A percentile compares a stretch with the other conserved stretches of the same genome.
Conservation (phyloP, 1,140 invertebrate species). For the Amphibalanus amphitrite region DNA sequence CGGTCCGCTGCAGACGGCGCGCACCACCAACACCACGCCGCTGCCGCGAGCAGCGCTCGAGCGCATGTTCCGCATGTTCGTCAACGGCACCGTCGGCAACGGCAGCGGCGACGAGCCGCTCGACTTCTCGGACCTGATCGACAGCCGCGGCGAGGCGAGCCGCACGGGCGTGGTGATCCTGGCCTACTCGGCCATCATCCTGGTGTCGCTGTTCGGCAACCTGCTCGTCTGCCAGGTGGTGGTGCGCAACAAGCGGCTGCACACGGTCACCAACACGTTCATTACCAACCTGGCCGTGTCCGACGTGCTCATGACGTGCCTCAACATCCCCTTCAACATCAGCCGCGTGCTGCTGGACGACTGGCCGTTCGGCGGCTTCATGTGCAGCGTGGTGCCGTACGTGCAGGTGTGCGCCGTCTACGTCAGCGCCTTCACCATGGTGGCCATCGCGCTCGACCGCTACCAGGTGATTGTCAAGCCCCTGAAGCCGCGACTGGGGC, state of each 20-base stretch:
- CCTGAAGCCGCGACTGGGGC: slow-evolving; percentile 27
- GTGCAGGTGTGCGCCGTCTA: slow-evolving; percentile 49
- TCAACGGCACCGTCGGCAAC: not conserved
- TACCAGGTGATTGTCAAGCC: slow-evolving; percentile 42
- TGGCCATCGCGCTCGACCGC: slow-evolving; percentile 56
- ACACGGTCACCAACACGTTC: slow-evolving; percentile 24
- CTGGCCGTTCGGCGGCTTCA: slow-evolving; percentile 59
- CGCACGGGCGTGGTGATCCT: slow-evolving; percentile 22
- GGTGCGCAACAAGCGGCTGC: slow-evolving; percentile 22
- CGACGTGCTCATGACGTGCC: slow-evolving; percentile 23
- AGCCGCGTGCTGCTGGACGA: slow-evolving; percentile 57
- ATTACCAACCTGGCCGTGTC: slow-evolving; percentile 25
- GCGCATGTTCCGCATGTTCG: not conserved
- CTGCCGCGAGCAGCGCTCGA: not conserved
- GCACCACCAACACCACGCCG: not conserved
- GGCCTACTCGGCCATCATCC: slow-evolving; percentile 25
- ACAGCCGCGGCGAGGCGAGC: slow-evolving; percentile 8
- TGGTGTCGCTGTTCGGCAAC: slow-evolving; percentile 26
- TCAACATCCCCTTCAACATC: slow-evolving; percentile 30
- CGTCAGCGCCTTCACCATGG: slow-evolving; percentile 61
- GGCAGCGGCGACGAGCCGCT: not conserved
- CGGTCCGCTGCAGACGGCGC: too few species aligned
- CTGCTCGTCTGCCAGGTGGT: slow-evolving; percentile 24
- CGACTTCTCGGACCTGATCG: slow-evolving; percentile 4
- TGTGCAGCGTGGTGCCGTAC: slow-evolving; percentile 65